Percentiles rank a stretch among this genome's conserved stretches.
Conservation (phyloP, 2,888 invertebrate species). For the Dinocampus coccinellae region DNA sequence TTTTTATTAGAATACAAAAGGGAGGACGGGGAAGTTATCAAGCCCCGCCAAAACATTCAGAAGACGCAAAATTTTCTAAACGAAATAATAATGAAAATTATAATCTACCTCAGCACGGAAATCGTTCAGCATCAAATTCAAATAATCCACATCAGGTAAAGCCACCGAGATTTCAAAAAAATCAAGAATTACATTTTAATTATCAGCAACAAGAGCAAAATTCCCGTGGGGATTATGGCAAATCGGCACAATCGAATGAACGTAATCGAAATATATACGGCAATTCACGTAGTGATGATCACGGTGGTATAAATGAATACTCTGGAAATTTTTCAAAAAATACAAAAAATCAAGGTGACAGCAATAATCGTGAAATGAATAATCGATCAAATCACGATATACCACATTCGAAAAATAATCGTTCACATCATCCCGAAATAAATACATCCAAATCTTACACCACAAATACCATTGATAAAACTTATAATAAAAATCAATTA, state of each 20-base stretch:
- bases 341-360: slow-evolving; percentile 49
- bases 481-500: slow-evolving; percentile 53
- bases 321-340: slow-evolving; percentile 28
- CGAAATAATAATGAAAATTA: slow-evolving; percentile 48
- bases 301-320: slow-evolving; percentile 27
- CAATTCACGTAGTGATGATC: slow-evolving; percentile 49
- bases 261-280: slow-evolving; percentile 50
- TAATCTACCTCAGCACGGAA: slow-evolving; percentile 41
- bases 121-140: slow-evolving; percentile 47
- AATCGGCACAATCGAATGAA: slow-evolving; percentile 51
- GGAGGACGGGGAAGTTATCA: slow-evolving; percentile 58
- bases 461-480: slow-evolving; percentile 47
- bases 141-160: slow-evolving; percentile 64
- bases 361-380: slow-evolving; percentile 48
- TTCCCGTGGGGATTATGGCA: slow-evolving; percentile 42
- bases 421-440: slow-evolving; percentile 12
- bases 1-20: slow-evolving; percentile 51
- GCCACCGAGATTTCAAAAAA: slow-evolving; percentile 76
- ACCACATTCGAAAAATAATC: slow-evolving; percentile 29
- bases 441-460: slow-evolving; percentile 6
- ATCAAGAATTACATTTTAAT: slow-evolving; percentile 63
- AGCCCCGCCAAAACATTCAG: slow-evolving; percentile 55
- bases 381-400: slow-evolving; percentile 46
- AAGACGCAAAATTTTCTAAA: slow-evolving; percentile 57
- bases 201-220: slow-evolving; percentile 47